Evolutionary conservation across 2,113 vertebrate species (phyloP), one percentile per base, ranked within the genome.

Genomic region (Lepidothrix coronata): DNA sequence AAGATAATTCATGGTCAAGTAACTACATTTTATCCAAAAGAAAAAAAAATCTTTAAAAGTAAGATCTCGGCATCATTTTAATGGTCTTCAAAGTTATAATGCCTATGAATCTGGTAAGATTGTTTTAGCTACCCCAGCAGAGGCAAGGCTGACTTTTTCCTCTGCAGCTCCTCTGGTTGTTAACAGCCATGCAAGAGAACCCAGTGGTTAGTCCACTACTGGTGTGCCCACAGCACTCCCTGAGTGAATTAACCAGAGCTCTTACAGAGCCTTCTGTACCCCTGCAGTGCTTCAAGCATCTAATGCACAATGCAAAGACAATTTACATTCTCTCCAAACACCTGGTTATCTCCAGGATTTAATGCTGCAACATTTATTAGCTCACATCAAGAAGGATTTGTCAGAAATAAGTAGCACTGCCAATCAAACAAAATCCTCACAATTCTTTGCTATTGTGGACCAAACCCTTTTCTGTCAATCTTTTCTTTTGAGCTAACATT

Each of bases 381-480:
- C 76, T 68, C 10, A 2, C 68, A 78, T 91, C 80, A 87, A 37
- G 91, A 92, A 52, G 61, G 89, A 95, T 92, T 95, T 92, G 44
- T 88, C 76, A 81, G 72, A 93, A 93, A 57, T 72, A 81, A 74
- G 67, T 37, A 87, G 57, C 0, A 0, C 43, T 87, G 91, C 30
- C 86, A 85, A 63, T 78, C 73, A 91, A 62, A 75, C 27, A 8
- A 89, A 89, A 85, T 57, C 39, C 52, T 78, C 48, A n/a, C 46
- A 39, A 55, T 44, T 87, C 28, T 19, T 49, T 62, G 28, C 62
- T 89, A 16, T 13, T 79, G 44, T 14, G 76, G 44, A 39, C 3
- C 18, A 14, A 58, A 81, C 21, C 6, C 41, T 65, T 14, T 52
- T 13, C 77, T 46, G 8, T 18, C 62, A 51, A 25, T 48, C 68